Percentiles rank a stretch among this genome's conserved stretches.
phyloP scores from a whole-genome alignment of 2,888 invertebrate genomes.

The Esperia sulphurella region DNA sequence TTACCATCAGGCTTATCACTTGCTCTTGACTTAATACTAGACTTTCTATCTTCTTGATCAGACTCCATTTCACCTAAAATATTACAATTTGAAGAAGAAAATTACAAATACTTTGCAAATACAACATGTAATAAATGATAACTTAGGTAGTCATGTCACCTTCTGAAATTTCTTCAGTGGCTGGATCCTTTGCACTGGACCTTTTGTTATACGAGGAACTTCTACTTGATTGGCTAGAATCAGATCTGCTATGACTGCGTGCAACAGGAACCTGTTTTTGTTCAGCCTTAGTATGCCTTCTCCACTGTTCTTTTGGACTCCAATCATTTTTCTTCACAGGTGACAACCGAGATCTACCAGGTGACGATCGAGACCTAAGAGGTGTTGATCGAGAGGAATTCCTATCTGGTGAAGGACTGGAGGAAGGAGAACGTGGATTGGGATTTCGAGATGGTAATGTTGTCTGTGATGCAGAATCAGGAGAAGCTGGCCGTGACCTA shows the following conservation, averaged over 20 bases:
- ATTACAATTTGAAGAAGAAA: neutral
- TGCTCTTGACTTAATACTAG: constrained; percentile 42
- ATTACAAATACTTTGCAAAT: neutral
- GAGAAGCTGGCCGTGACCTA: constrained; percentile 48
- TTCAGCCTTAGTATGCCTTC: constrained; percentile 68
- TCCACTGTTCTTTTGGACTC: constrained; percentile 67
- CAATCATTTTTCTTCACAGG: constrained; percentile 47
- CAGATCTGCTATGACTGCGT: constrained; percentile 55
- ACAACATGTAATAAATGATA: neutral
- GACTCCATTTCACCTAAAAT: constrained; percentile 81
- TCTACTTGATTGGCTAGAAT: constrained; percentile 67
- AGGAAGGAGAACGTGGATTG: constrained; percentile 39
- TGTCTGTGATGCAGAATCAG: constrained; percentile 42
- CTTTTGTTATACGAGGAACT: constrained; percentile 67
- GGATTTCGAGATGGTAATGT: constrained; percentile 42
- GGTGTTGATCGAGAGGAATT: constrained; percentile 47
- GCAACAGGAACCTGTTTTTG: constrained; percentile 61
- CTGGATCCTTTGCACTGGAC: constrained; percentile 56
- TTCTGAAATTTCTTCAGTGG: constrained; percentile 82
- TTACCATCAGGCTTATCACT: constrained; percentile 56
- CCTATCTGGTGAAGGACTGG: constrained; percentile 58
- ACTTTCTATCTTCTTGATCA: constrained; percentile 66
- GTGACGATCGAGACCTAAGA: constrained; percentile 30
- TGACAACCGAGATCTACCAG: constrained; percentile 23
- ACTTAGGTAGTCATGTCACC: constrained; percentile 48